These are phyloP conservation scores for Intellagama lesueurii DNA, from an alignment of 2,797 vertebrate species.

Conservation along the genomic window DNA sequence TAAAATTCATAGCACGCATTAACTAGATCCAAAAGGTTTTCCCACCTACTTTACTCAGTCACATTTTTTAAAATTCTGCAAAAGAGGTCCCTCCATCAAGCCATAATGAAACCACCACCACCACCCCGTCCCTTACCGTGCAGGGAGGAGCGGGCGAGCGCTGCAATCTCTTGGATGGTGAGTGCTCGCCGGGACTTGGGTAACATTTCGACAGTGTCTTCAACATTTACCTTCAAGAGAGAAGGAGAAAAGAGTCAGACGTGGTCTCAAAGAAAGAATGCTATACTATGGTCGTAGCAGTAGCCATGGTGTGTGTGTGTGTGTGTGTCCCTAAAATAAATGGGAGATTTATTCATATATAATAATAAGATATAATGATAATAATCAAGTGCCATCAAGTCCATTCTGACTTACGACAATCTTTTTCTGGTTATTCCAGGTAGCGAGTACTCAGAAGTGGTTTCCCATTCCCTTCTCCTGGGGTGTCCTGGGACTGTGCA, in stretches of 20 bases:
- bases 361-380: no score
- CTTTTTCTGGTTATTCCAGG: no score
- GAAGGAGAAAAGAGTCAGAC: conserved; percentile 9
- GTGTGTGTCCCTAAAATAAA: not conserved
- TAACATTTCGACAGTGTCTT: conserved; percentile 95
- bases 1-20: not conserved
- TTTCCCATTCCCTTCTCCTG: no score
- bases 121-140: conserved; percentile 81
- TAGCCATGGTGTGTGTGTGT: not conserved
- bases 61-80: not conserved
- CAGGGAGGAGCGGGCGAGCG: conserved; percentile 94
- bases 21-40: not conserved
- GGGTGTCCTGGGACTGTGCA: no score
- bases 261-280: not conserved
- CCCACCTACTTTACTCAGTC: not conserved
- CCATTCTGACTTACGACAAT: no score
- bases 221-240: conserved; percentile 93
- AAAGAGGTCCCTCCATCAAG: no score
- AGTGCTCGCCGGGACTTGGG: conserved; percentile 97
- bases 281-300: no score
- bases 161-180: conserved; percentile 97
- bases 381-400: no score
- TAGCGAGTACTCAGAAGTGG: no score
- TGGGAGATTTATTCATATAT: not conserved
- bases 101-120: rapidly evolving